Conservation (phyloP, 1,140 invertebrate species). For the Megalonaias nervosa region DNA sequence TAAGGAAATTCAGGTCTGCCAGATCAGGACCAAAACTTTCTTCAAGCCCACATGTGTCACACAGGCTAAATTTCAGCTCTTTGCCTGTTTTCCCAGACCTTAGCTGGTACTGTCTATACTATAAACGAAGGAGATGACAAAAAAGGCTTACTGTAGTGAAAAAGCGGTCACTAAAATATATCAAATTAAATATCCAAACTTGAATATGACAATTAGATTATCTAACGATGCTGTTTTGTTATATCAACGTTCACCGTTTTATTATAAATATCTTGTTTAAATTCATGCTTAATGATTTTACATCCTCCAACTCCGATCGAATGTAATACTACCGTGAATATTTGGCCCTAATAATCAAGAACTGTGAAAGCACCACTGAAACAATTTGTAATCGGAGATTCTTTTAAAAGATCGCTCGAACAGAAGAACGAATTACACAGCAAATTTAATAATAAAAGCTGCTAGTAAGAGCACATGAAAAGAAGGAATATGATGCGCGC, state of each 20-base stretch:
- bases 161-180: background rate
- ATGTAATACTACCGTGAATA: background rate
- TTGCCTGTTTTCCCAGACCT: constrained; percentile 8
- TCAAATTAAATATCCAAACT: background rate
- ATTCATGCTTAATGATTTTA: background rate
- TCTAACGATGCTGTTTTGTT: background rate
- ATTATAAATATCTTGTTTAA: background rate
- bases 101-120: background rate
- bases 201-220: background rate
- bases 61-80: constrained; percentile 37
- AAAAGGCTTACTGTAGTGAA: background rate
- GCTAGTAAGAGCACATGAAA: background rate
- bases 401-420: too few relatives aligned
- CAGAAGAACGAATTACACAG: too few relatives aligned
- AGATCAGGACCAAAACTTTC: constrained; percentile 27
- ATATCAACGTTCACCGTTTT: background rate
- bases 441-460: too few relatives aligned
- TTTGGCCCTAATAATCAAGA: background rate
- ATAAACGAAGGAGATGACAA: too few relatives aligned
- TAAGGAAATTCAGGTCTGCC: constrained; percentile 17
- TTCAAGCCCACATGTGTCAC: constrained; percentile 41
- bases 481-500: too few relatives aligned
- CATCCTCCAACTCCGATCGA: background rate
- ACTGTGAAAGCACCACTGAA: background rate
- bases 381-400: background rate